Evolutionary conservation across 2,797 vertebrate genomes (phyloP), one percentile per base, ranked within the genome.

Genomic region (Botia kubotai): DNA sequence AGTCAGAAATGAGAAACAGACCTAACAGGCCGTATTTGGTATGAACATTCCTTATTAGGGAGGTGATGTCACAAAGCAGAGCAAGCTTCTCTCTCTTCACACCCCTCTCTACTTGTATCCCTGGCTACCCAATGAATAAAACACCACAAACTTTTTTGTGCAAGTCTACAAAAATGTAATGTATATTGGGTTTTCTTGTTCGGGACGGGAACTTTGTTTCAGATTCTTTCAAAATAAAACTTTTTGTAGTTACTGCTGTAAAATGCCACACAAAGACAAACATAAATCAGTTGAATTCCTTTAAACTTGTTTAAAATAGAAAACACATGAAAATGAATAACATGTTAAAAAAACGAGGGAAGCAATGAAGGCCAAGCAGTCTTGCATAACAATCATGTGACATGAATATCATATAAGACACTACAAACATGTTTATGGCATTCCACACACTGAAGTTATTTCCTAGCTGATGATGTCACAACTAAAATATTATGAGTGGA

Each of bases 1-100:
- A 66, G 65, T 68, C 60, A 36, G 86, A 92, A 94, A 94, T 89
- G 89, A 92, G 90, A 94, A 90, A 88, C 93, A 95, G 93, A 93
- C 88, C 70, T 83, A 72, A 46, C 43, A 14, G 53, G 83, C 89
- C 86, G 86, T 91, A 89, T 93, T 94, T 93, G 92, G 91, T 93
- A 89, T 93, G 90, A 87, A 89, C 48, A 81, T 82, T 87, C 87
- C 89, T 87, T 85, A 80, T 78, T 79, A 85, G 86, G 81, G 88
- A 77, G 86, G 89, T 92, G 91, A 94, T 90, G 92, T 93, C 91
- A 94, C 85, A 79, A 72, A 90, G 36, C 72, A 81, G 63, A 86
- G 75, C 4, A 50, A 84, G 82, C 82, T 83, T 87, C 48, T 89
- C 84, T 85, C 63, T 33, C 72, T 71, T 87, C 63, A 84, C 78